Evolutionary conservation across 1,140 invertebrate genomes (phyloP).

Genomic region (Lycorma delicatula): DNA sequence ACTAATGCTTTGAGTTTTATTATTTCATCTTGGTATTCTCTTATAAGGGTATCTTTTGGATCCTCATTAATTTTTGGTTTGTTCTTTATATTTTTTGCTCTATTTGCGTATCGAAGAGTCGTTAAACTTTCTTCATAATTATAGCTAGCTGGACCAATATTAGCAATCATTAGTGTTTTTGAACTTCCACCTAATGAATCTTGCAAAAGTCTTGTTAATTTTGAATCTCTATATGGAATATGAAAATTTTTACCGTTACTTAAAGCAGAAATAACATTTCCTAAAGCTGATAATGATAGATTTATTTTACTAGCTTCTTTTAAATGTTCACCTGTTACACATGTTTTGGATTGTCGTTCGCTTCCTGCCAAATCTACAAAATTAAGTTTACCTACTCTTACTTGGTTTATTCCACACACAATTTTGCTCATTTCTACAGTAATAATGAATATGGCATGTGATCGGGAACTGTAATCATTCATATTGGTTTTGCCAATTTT

Average conservation of each 20-base stretch:
- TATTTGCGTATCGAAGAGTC: slow-evolving; percentile 84
- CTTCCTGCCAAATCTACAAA: slow-evolving; percentile 73
- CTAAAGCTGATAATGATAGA: slow-evolving; percentile 83
- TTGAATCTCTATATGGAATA: slow-evolving; percentile 91
- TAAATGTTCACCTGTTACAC: slow-evolving; percentile 77
- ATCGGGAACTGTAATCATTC: slow-evolving; percentile 97
- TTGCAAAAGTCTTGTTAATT: slow-evolving; percentile 75
- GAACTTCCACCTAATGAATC: slow-evolving; percentile 93
- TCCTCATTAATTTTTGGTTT: slow-evolving; percentile 93
- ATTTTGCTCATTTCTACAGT: slow-evolving; percentile 56
- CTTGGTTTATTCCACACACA: slow-evolving; percentile 41
- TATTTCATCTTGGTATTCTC: slow-evolving; percentile 83
- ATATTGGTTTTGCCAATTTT: slow-evolving; percentile 91
- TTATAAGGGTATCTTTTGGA: slow-evolving; percentile 81
- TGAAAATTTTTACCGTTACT: slow-evolving; percentile 74
- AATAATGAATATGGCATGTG: slow-evolving; percentile 98
- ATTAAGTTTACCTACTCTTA: slow-evolving; percentile 65
- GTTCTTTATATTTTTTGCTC: slow-evolving; percentile 94
- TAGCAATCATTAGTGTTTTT: slow-evolving; percentile 95
- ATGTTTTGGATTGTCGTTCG: slow-evolving; percentile 87
- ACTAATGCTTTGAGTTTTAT: slow-evolving; percentile 47
- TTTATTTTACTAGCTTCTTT: slow-evolving; percentile 96
- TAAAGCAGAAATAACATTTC: slow-evolving; percentile 90
- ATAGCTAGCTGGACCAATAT: slow-evolving; percentile 89
- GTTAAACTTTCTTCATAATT: slow-evolving; percentile 94